A percentile compares a stretch with the other conserved stretches of the same genome.
Conservation (phyloP, 2,797 vertebrate genomes). For the Alosa sapidissima region DNA sequence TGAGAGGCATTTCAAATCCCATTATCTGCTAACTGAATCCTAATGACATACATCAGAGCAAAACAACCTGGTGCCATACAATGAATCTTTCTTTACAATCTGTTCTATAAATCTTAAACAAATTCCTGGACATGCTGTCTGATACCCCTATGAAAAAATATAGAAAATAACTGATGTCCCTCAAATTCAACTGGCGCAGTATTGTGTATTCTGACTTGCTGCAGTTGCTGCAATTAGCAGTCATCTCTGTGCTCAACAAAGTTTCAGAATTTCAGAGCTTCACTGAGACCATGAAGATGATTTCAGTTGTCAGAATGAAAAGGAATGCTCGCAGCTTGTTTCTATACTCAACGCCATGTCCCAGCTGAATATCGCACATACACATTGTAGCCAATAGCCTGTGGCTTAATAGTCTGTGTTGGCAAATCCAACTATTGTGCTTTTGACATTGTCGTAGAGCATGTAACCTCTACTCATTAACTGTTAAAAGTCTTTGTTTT, state of each 20-base stretch:
- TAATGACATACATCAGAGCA: background rate
- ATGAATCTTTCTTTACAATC: background rate
- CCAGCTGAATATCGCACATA: constrained; percentile 14
- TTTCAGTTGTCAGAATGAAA: background rate
- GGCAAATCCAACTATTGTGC: constrained; percentile 20
- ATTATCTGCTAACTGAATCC: background rate
- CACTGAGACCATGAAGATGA: background rate
- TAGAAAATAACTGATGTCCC: no score
- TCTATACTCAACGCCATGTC: background rate
- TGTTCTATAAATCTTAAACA: background rate
- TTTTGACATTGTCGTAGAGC: constrained; percentile 22
- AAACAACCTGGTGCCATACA: background rate
- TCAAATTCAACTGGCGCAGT: background rate
- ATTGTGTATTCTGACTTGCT: constrained; percentile 3
- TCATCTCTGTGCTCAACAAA: background rate
- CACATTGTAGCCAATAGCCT: background rate
- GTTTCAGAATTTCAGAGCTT: background rate
- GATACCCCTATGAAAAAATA: background rate
- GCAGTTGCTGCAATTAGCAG: background rate
- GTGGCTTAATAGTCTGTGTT: constrained; percentile 16
- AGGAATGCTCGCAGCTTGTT: background rate
- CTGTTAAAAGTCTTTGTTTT: constrained; percentile 23
- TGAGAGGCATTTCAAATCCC: constrained; percentile 32
- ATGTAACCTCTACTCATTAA: constrained; percentile 25
- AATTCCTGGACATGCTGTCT: background rate